These are phyloP conservation scores for Lasiurus cinereus DNA, from an alignment of 2,113 vertebrate genomes.

Conservation along the genomic window DNA sequence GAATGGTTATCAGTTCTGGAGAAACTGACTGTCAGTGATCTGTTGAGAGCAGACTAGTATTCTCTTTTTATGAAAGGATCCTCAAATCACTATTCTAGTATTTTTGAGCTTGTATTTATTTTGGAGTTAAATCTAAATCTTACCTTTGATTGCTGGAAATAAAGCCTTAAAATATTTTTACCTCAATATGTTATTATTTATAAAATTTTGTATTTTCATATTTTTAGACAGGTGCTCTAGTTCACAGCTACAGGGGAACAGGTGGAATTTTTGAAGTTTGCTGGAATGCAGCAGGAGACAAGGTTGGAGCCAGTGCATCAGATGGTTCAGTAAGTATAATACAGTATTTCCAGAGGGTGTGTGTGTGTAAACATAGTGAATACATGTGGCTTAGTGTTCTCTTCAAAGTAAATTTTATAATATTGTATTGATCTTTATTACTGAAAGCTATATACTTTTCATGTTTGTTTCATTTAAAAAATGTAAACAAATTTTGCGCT, in stretches of 20 bases:
- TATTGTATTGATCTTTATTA: background rate
- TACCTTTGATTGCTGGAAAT: conserved; percentile 29
- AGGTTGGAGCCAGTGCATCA: conserved; percentile 99
- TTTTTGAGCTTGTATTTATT: conserved; percentile 6
- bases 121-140: background rate
- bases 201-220: conserved; percentile 60
- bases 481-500: background rate
- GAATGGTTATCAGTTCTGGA: background rate
- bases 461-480: background rate
- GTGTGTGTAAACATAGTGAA: background rate
- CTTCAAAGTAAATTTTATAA: conserved; percentile 31
- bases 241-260: conserved; percentile 99
- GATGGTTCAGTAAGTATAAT: conserved; percentile 97
- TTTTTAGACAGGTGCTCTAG: conserved; percentile 97
- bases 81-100: background rate
- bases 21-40: background rate
- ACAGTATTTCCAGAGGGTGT: background rate
- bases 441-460: background rate
- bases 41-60: background rate
- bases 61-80: background rate
- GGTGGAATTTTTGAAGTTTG: conserved; percentile 99
- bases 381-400: background rate
- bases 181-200: background rate
- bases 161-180: background rate
- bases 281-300: conserved; percentile 99